A percentile compares a stretch with the other conserved stretches of the same genome.
Conservation (phyloP, 1,140 invertebrate species). For the Tenebrio molitor region DNA sequence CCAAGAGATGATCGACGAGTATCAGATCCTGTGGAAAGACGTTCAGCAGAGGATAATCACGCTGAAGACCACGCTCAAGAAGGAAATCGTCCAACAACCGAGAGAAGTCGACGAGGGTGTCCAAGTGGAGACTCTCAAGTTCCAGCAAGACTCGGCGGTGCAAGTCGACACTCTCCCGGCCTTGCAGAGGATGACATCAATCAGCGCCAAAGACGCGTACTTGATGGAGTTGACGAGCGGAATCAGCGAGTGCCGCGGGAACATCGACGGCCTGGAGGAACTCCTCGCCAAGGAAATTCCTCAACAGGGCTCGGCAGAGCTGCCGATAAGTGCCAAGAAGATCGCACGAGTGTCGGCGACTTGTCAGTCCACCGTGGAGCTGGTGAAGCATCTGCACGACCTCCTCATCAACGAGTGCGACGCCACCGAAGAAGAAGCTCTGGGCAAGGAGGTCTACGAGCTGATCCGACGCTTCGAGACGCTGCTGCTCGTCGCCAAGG, state of each 20-base stretch:
- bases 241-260: slow-evolving; percentile 73
- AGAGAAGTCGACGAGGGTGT: slow-evolving; percentile 72
- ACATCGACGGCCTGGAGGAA: slow-evolving; percentile 71
- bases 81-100: slow-evolving; percentile 59
- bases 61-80: slow-evolving; percentile 68
- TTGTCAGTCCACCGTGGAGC: slow-evolving; percentile 81
- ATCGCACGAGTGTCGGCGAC: slow-evolving; percentile 77
- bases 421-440: slow-evolving; percentile 75
- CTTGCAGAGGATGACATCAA: slow-evolving; percentile 71
- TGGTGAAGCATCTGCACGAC: slow-evolving; percentile 83
- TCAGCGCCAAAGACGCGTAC: slow-evolving; percentile 86
- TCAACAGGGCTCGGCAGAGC: slow-evolving; percentile 68
- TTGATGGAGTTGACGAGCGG: slow-evolving; percentile 79
- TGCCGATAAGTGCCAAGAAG: slow-evolving; percentile 69
- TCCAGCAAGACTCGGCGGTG: slow-evolving; percentile 80
- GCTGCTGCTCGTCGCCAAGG: slow-evolving; percentile 78
- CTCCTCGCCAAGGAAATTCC: slow-evolving; percentile 70
- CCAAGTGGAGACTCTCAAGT: slow-evolving; percentile 81
- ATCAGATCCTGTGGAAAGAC: slow-evolving; percentile 76
- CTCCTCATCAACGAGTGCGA: slow-evolving; percentile 81
- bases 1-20: slow-evolving; percentile 78
- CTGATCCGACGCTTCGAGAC: slow-evolving; percentile 78
- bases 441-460: slow-evolving; percentile 75
- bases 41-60: slow-evolving; percentile 71
- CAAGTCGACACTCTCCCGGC: slow-evolving; percentile 83